Conservation (phyloP, 2,797 vertebrate genomes). For the Centroberyx gerrardi region DNA sequence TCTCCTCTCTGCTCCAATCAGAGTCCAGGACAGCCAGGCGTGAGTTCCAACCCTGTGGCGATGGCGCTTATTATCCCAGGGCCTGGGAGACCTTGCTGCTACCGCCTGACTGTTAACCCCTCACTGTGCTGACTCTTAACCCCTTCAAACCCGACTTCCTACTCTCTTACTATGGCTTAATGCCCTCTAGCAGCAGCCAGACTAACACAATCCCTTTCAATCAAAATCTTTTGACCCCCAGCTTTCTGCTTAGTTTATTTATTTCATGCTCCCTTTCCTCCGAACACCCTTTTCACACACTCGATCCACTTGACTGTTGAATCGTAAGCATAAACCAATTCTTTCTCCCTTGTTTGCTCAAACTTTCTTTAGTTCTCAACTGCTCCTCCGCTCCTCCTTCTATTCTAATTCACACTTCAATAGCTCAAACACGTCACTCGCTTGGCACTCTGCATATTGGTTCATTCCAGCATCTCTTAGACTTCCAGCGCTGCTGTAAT, state of each 20-base stretch:
- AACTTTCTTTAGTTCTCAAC: conserved; percentile 49
- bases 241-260: conserved; percentile 47
- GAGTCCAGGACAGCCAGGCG: conserved; percentile 58
- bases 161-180: conserved; percentile 28
- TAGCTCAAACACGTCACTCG: conserved; percentile 57
- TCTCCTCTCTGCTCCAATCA: conserved; percentile 49
- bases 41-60: conserved; percentile 64
- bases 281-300: conserved; percentile 28
- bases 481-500: conserved; percentile 26
- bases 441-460: conserved; percentile 28
- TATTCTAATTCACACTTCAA: conserved; percentile 54
- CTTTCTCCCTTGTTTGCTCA: conserved; percentile 18
- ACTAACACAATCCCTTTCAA: conserved; percentile 26
- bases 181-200: conserved; percentile 31
- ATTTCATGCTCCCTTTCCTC: conserved; percentile 55
- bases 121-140: conserved; percentile 42
- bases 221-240: conserved; percentile 34
- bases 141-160: conserved; percentile 44
- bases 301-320: conserved; percentile 47
- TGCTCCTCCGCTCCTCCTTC: conserved; percentile 32
- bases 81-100: conserved; percentile 55
- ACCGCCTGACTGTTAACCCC: conserved; percentile 41
- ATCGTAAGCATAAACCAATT: conserved; percentile 37
- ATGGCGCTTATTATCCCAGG: conserved; percentile 72
- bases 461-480: conserved; percentile 10